Conservation (phyloP, 2,888 invertebrate species). For the Lepidochitona cinerea region DNA sequence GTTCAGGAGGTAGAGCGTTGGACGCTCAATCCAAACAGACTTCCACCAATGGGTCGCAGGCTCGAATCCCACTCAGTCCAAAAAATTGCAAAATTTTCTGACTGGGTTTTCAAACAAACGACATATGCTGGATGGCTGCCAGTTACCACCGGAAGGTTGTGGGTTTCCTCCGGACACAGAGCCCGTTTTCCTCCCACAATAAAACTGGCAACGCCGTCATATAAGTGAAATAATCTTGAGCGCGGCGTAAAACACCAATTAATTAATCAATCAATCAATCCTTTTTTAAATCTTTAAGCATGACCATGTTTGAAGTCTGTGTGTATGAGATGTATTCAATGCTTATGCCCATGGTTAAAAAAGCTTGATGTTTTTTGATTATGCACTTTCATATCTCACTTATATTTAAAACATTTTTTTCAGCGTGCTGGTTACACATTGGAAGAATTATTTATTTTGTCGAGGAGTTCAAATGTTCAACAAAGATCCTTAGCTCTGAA, state of each 20-base stretch:
- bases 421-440: conserved; percentile 85
- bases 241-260: background rate
- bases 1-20: background rate
- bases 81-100: no score
- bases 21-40: background rate
- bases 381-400: no score
- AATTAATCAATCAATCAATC: background rate
- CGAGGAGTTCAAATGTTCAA: conserved; percentile 80
- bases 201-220: background rate
- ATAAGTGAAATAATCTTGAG: background rate
- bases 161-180: no score
- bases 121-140: background rate
- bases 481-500: conserved; percentile 87
- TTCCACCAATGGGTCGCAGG: background rate
- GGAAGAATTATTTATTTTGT: conserved; percentile 87
- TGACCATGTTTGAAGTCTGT: no score
- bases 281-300: no score
- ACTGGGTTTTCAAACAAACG: background rate
- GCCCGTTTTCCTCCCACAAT: no score
- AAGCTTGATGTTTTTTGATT: no score
- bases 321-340: no score
- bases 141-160: no score
- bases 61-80: background rate
- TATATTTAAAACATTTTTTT: background rate
- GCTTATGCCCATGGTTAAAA: no score